Evolutionary conservation across 1,140 invertebrate genomes (phyloP), one percentile per base, ranked within the genome.

Genomic region (Leptinotarsa lineolata): DNA sequence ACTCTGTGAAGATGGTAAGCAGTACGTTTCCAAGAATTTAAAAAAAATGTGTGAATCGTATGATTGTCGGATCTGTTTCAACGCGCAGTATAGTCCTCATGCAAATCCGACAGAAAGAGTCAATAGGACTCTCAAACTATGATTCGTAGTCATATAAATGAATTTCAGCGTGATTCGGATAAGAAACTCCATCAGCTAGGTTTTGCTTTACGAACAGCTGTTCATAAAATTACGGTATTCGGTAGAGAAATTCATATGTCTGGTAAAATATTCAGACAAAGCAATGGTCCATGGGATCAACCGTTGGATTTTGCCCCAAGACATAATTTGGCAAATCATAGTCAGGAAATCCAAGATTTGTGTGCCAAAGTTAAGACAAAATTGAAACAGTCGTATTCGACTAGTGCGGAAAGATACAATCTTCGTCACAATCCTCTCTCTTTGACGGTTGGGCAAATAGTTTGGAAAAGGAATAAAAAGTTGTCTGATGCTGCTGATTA

Each of bases 391-490:
- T 67, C 76, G 39, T 79, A 77, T 46, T 15, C 45, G 12, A 45
- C 30, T 4, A 72, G 74, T 48, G 48, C 45, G 4, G 24, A 64
- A 20, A 46, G 15, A 15, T 79, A 74, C 45, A 76, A 79, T 58
- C 46, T 79, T 24, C 61, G 74, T 1, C 72, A 61, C 21, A 1
- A 73, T 20, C 39, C 63, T 67, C 15, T 67, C 1, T 1, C 24
- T 20, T 79, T 75, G 67, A 12, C 20, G 16, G 72, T 72, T 4
- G 77, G 74, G 22, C 39, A 78, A 12, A 58, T 59, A 3, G 71
- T 78, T 2, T 76, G 72, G 74, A 46, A 65, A 20, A 46, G 64
- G 2, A 73, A 78, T 58, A 63, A 75, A 18, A 72, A 72, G 11
- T 70, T 78, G 13, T 78, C 75, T 4, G 64, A 73, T 44, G 66